A percentile compares a stretch with the other conserved stretches of the same genome.
Evolutionary conservation across 2,797 vertebrate species (phyloP).

Genomic region (Xiphorhynchus erythropygius): DNA sequence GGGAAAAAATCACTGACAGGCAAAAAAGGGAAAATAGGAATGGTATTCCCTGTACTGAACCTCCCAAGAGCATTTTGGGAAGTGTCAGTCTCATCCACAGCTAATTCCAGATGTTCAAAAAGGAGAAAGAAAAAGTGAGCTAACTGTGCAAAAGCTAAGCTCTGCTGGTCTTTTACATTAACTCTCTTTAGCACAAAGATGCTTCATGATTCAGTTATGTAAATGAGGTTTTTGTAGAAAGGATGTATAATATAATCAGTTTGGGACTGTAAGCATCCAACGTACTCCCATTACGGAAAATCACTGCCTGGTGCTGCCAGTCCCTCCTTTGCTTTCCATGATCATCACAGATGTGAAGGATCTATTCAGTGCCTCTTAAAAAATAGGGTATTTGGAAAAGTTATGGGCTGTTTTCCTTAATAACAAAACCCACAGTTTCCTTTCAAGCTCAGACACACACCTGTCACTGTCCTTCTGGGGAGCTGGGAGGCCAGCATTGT

Average conservation of each 20-base stretch:
- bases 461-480: not conserved
- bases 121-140: not conserved
- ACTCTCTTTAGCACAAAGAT: constrained; percentile 55
- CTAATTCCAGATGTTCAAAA: not conserved
- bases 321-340: not conserved
- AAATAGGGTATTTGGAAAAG: not conserved
- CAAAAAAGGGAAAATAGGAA: not conserved
- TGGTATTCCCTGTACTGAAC: not conserved
- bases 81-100: not conserved
- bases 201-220: constrained; percentile 37
- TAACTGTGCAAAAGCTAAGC: not conserved
- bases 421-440: not conserved
- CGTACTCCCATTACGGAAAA: constrained; percentile 54
- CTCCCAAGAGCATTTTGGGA: not conserved
- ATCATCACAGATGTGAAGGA: not conserved
- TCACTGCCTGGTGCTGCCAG: constrained; percentile 31
- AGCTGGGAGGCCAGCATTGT: accelerated
- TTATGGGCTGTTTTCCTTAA: not conserved
- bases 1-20: not conserved
- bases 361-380: not conserved
- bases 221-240: constrained; percentile 16
- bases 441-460: not conserved
- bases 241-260: constrained; percentile 32
- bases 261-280: constrained; percentile 34
- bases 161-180: constrained; percentile 44